Percentiles rank a stretch among this genome's conserved stretches.
These are phyloP conservation scores for Agrochola lota DNA, from an alignment of 2,888 invertebrate genomes.

Conservation along the genomic window DNA sequence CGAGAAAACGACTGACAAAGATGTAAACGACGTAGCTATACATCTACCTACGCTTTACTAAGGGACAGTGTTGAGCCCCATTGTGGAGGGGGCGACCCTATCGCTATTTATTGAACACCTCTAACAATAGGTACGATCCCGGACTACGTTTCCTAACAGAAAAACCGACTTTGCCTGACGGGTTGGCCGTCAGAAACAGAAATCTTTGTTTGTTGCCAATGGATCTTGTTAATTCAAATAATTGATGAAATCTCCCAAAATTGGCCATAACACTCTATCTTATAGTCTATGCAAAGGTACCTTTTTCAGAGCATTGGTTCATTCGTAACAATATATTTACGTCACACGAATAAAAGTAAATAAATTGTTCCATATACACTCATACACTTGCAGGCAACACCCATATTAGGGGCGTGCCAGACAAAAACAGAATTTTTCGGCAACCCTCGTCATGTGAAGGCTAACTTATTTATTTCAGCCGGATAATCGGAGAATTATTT, in stretches of 20 bases:
- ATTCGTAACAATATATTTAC: slow-evolving; percentile 33
- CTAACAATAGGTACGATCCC: slow-evolving; percentile 55
- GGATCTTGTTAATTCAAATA: slow-evolving; percentile 30
- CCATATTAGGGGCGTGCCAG: slow-evolving; percentile 52
- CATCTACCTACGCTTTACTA: slow-evolving; percentile 15
- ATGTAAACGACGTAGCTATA: slow-evolving; percentile 46
- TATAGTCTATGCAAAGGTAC: too few relatives aligned
- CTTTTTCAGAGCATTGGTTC: slow-evolving; percentile 2
- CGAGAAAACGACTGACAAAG: slow-evolving; percentile 29
- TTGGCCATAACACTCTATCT: not conserved
- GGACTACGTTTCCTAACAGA: slow-evolving; percentile 34
- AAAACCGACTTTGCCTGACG: slow-evolving; percentile 42
- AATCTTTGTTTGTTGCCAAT: slow-evolving; percentile 43
- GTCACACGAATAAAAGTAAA: slow-evolving; percentile 48
- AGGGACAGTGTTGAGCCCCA: slow-evolving; percentile 45
- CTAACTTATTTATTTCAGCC: slow-evolving; percentile 70
- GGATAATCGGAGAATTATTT: slow-evolving; percentile 69
- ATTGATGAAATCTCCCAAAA: slow-evolving; percentile 12
- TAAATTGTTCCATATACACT: slow-evolving; percentile 51
- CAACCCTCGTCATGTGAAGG: slow-evolving; percentile 67
- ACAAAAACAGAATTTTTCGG: slow-evolving; percentile 62
- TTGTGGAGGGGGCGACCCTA: slow-evolving; percentile 60
- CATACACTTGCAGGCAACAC: slow-evolving; percentile 42
- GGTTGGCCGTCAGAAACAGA: slow-evolving; percentile 33
- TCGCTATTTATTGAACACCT: slow-evolving; percentile 62